These are phyloP conservation scores for Ephestia elutella DNA, from an alignment of 1,140 invertebrate genomes.

Conservation along the genomic window DNA sequence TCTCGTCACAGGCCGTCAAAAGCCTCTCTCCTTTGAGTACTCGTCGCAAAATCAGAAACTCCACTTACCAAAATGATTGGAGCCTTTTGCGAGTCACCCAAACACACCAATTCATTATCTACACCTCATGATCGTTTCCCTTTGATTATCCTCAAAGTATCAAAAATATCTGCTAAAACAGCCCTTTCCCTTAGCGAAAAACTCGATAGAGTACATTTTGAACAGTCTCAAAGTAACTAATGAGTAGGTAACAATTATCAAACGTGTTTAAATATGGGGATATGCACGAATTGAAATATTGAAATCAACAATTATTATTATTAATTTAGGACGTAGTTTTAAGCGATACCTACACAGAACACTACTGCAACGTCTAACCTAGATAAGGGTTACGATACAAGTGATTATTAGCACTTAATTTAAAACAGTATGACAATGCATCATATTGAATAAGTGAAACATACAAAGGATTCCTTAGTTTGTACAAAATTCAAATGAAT, in stretches of 20 bases:
- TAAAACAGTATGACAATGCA: slow-evolving; percentile 42
- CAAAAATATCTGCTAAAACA: slow-evolving; percentile 74
- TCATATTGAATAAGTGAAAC: slow-evolving; percentile 44
- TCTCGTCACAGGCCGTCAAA: slow-evolving; percentile 2
- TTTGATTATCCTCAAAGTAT: slow-evolving; percentile 70
- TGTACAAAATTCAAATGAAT: slow-evolving; percentile 58
- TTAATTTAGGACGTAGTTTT: slow-evolving; percentile 56
- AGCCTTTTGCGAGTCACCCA: slow-evolving; percentile 9
- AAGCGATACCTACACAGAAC: slow-evolving; percentile 61
- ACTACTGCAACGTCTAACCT: slow-evolving; percentile 63
- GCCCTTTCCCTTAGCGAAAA: slow-evolving; percentile 72
- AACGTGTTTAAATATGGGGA: slow-evolving; percentile 58
- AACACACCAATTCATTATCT: slow-evolving; percentile 29
- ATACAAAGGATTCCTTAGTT: slow-evolving; percentile 43
- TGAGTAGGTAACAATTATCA: slow-evolving; percentile 72
- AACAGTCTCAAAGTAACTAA: slow-evolving; percentile 74
- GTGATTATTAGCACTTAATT: slow-evolving; percentile 47
- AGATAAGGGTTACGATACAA: slow-evolving; percentile 44
- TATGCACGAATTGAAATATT: slow-evolving; percentile 68
- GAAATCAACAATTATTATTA: slow-evolving; percentile 63
- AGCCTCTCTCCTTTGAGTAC: background rate
- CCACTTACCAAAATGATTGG: slow-evolving; percentile 2
- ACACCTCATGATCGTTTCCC: slow-evolving; percentile 63
- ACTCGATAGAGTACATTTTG: slow-evolving; percentile 64
- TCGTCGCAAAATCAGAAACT: background rate